Conservation (phyloP, 2,113 vertebrate species). For the pig (Sus scrofa) region T2T-Sscrofa CM000827.6:102982001-102982500, state of each 20-base stretch:
- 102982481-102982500: neutral
- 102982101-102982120: slow-evolving; percentile 87
- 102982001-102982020: slow-evolving; percentile 55
- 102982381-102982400: neutral
- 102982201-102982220: slow-evolving; percentile 90
- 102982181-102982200: slow-evolving; percentile 86
- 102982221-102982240: slow-evolving; percentile 83
- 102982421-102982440: neutral
- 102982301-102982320: neutral
- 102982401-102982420: slow-evolving; percentile 7
- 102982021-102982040: slow-evolving; percentile 80
- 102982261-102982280: slow-evolving; percentile 76
- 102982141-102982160: slow-evolving; percentile 90
- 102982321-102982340: slow-evolving; percentile 2
- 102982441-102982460: neutral
- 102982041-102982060: slow-evolving; percentile 67
- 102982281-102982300: neutral
- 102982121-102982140: slow-evolving; percentile 89
- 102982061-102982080: slow-evolving; percentile 81
- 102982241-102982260: slow-evolving; percentile 68
- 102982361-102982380: slow-evolving; percentile 20
- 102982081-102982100: slow-evolving; percentile 89
- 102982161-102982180: slow-evolving; percentile 90
- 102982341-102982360: neutral
- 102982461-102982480: neutral